These are phyloP conservation scores for Electrona antarctica DNA, from an alignment of 2,113 vertebrate species.

Conservation along the genomic window DNA sequence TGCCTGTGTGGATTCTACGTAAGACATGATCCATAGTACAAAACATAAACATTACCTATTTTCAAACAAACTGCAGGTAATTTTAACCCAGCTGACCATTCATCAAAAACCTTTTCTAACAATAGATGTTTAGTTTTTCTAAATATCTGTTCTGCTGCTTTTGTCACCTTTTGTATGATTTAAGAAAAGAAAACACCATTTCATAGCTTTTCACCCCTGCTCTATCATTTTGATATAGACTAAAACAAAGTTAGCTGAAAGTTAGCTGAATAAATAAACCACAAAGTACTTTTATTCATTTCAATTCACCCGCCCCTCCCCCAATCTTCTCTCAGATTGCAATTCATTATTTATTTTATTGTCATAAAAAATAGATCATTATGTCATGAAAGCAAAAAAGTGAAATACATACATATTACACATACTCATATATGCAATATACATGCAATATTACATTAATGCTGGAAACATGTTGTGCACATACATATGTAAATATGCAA, in stretches of 20 bases:
- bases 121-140: conserved; percentile 19
- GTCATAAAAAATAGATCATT: conserved; percentile 16
- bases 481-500: conserved; percentile 72
- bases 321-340: background rate
- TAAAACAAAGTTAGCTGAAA: background rate
- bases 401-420: conserved; percentile 13
- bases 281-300: too few species aligned
- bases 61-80: background rate
- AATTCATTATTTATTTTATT: too few species aligned
- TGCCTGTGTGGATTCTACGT: conserved; percentile 33
- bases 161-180: background rate
- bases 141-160: conserved; percentile 26
- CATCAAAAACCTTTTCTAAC: conserved; percentile 1
- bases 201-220: background rate
- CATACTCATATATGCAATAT: conserved; percentile 74
- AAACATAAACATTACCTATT: background rate
- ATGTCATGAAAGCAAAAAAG: conserved; percentile 38
- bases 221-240: background rate
- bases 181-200: too few species aligned
- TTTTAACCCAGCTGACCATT: background rate
- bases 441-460: conserved; percentile 69
- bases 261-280: too few species aligned
- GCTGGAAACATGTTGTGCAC: conserved; percentile 66
- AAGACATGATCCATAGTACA: conserved; percentile 16
- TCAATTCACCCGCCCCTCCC: too few species aligned